Evolutionary conservation across 2,113 vertebrate species (phyloP).

Genomic region (Nothocercus nigrocapillus): DNA sequence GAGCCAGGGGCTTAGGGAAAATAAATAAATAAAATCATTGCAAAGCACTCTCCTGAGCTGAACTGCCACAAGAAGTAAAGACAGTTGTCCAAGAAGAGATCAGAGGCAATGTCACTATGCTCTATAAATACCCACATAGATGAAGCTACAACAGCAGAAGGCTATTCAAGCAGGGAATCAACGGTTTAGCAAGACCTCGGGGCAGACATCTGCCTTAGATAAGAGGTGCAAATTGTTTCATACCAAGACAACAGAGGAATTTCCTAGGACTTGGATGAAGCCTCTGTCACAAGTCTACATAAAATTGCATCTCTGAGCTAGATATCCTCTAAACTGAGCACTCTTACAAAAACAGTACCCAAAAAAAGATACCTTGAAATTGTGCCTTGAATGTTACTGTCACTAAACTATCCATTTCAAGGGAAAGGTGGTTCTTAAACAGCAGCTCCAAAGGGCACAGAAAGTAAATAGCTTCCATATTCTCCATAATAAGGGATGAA

Average conservation of each 20-base stretch:
- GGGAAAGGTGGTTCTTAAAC: not conserved
- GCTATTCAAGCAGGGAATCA: slow-evolving; percentile 21
- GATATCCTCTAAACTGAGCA: not conserved
- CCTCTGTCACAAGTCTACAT: not conserved
- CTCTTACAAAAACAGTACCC: not conserved
- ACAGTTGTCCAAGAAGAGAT: slow-evolving; percentile 11
- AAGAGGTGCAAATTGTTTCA: not conserved
- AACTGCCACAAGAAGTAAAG: not conserved
- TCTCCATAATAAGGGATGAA: not conserved
- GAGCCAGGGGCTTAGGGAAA: not conserved
- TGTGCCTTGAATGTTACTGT: not conserved
- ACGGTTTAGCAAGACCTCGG: not conserved
- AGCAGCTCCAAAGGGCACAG: not conserved
- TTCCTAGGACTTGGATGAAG: not conserved
- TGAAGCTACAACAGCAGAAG: slow-evolving; percentile 5
- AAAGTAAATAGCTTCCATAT: not conserved
- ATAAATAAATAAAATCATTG: not conserved
- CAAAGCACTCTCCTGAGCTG: slow-evolving; percentile 17
- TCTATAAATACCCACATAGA: slow-evolving; percentile 53
- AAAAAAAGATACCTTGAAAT: not conserved
- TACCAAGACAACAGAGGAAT: not conserved
- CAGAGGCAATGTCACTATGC: not conserved
- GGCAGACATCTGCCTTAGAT: not conserved
- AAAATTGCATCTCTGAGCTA: not conserved
- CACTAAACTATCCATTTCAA: not conserved